Percentiles rank a stretch among this genome's conserved stretches.
These are phyloP conservation scores for Sebastes trivittatus DNA, from an alignment of 2,797 vertebrate genomes.

Conservation along the genomic window DNA sequence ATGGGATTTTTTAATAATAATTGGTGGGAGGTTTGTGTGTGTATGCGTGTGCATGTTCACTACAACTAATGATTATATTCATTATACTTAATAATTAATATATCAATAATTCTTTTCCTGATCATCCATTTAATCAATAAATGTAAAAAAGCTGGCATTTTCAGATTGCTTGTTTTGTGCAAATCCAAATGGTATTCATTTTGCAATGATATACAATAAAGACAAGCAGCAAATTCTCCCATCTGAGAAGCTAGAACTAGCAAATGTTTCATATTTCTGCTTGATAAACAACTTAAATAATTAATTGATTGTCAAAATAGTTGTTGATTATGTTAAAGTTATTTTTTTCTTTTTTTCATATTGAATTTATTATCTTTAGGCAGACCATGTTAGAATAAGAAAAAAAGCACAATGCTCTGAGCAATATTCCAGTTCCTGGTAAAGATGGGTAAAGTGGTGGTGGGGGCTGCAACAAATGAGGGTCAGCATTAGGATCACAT, in stretches of 20 bases:
- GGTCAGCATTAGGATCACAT: not conserved
- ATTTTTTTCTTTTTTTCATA: not conserved
- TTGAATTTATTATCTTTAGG: not conserved
- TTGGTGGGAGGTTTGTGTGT: slow-evolving; percentile 17
- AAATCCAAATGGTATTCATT: not conserved
- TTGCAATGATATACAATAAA: not conserved
- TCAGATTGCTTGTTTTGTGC: not conserved
- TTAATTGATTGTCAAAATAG: not conserved
- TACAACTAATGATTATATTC: not conserved
- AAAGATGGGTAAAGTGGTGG: not conserved
- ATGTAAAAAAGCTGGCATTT: not conserved
- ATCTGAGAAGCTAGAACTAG: not conserved
- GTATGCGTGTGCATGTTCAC: not conserved
- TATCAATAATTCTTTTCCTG: not conserved
- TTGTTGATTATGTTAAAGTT: not conserved
- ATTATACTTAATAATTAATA: not conserved
- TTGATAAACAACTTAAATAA: not conserved
- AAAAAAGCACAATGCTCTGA: not conserved
- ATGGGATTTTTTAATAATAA: slow-evolving; percentile 45
- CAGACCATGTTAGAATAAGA: not conserved
- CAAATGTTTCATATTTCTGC: not conserved
- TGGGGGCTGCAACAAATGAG: not conserved
- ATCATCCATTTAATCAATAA: not conserved
- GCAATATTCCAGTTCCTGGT: not conserved
- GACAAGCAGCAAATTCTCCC: not conserved